phyloP scores from a whole-genome alignment of 2,888 invertebrate genomes.

The Fabriciana adippe region DNA sequence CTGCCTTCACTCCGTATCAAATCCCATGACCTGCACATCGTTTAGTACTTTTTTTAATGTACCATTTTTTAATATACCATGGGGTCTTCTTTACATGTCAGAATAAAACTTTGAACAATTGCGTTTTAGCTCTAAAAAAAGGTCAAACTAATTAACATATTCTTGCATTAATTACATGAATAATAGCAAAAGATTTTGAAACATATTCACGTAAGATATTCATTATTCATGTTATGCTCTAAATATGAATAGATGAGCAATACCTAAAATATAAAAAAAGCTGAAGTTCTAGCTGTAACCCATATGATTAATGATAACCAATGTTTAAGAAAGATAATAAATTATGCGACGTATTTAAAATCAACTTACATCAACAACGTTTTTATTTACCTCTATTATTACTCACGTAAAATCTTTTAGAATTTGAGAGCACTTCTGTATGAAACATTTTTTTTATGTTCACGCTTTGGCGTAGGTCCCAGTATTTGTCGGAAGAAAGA shows the following conservation, averaged over 20 bases:
- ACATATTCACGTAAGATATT: too few species aligned
- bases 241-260: too few species aligned
- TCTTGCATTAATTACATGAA: too few species aligned
- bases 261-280: background rate
- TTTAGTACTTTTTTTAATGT: too few species aligned
- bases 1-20: background rate
- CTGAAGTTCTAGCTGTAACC: background rate
- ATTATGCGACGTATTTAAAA: constrained; percentile 6
- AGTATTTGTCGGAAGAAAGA: constrained; percentile 61
- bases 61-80: too few species aligned
- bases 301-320: background rate
- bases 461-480: constrained; percentile 64
- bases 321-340: background rate
- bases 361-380: constrained; percentile 8
- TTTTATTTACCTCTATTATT: constrained; percentile 24
- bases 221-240: too few species aligned
- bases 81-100: too few species aligned
- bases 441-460: constrained; percentile 37
- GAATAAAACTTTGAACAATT: background rate
- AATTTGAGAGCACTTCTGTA: constrained; percentile 27
- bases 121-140: background rate
- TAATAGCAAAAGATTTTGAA: background rate
- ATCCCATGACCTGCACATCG: too few species aligned
- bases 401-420: constrained; percentile 27
- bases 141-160: too few species aligned